phyloP scores from a whole-genome alignment of 2,888 invertebrate species.

The Hirtodrosophila confusa region DNA sequence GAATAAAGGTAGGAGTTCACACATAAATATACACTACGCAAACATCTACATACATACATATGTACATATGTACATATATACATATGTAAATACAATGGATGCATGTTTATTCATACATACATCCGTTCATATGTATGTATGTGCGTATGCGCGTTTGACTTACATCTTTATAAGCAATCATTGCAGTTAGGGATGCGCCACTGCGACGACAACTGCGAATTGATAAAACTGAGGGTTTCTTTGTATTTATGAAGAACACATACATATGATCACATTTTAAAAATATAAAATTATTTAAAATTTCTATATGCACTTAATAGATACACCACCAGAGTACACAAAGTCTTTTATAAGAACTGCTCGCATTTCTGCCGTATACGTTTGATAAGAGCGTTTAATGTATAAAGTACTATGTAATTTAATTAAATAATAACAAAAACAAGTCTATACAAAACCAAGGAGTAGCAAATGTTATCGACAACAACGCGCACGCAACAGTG shows the following conservation, averaged over 20 bases:
- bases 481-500: slow-evolving; percentile 38
- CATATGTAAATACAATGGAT: not conserved
- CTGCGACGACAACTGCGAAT: not conserved
- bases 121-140: slow-evolving; percentile 3
- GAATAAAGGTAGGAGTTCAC: not conserved
- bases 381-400: not conserved
- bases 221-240: not conserved
- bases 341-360: not conserved
- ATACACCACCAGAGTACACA: not conserved
- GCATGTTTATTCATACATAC: not conserved
- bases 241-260: slow-evolving; percentile 7
- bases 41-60: not conserved
- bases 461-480: slow-evolving; percentile 38
- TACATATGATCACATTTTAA: slow-evolving; percentile 44
- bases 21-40: not conserved
- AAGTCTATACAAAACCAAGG: slow-evolving; percentile 4
- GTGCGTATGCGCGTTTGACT: slow-evolving; percentile 58
- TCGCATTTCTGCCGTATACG: not conserved
- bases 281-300: slow-evolving; percentile 16
- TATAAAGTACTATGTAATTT: not conserved
- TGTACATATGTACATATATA: not conserved
- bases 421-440: slow-evolving; percentile 14
- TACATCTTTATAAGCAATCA: slow-evolving; percentile 50
- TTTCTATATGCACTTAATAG: slow-evolving; percentile 4
- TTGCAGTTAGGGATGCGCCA: slow-evolving; percentile 16